phyloP scores from a whole-genome alignment of 2,888 invertebrate genomes.

The Aspidiotus rigidus region DNA sequence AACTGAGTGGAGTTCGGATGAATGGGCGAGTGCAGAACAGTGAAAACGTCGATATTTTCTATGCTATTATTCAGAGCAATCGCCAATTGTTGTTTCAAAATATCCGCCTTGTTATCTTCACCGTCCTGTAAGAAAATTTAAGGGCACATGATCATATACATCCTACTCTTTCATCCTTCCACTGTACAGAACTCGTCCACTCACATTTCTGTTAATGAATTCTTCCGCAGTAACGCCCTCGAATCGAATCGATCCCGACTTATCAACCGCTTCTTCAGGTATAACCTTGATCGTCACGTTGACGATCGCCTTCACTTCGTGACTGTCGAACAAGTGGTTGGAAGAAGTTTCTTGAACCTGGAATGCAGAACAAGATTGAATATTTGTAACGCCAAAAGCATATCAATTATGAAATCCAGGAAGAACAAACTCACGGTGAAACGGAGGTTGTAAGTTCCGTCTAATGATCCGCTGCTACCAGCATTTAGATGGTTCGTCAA shows the following conservation, averaged over 20 bases:
- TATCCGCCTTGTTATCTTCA: constrained; percentile 59
- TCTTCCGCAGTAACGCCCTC: constrained; percentile 72
- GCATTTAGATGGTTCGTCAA: constrained; percentile 46
- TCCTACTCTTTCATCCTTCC: too few relatives aligned
- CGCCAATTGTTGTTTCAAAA: constrained; percentile 55
- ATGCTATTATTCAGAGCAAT: constrained; percentile 64
- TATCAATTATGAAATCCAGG: background rate
- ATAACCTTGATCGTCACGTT: constrained; percentile 78
- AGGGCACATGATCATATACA: background rate
- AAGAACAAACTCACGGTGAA: constrained; percentile 52
- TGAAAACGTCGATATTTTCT: constrained; percentile 87
- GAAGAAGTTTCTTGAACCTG: constrained; percentile 58
- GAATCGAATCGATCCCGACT: constrained; percentile 84
- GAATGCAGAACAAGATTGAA: constrained; percentile 13
- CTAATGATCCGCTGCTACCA: constrained; percentile 45
- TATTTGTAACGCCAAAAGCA: background rate
- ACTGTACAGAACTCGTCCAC: constrained; percentile 27
- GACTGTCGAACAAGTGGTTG: constrained; percentile 48
- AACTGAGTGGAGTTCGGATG: constrained; percentile 46
- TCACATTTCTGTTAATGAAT: constrained; percentile 56
- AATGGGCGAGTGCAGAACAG: constrained; percentile 63
- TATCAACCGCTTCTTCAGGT: constrained; percentile 82
- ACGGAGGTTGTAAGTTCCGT: constrained; percentile 63
- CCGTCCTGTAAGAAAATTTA: constrained; percentile 44
- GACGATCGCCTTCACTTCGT: constrained; percentile 73